Evolutionary conservation across 2,888 invertebrate genomes (phyloP), one percentile per base, ranked within the genome.

Genomic region (Phytoseiulus persimilis): DNA sequence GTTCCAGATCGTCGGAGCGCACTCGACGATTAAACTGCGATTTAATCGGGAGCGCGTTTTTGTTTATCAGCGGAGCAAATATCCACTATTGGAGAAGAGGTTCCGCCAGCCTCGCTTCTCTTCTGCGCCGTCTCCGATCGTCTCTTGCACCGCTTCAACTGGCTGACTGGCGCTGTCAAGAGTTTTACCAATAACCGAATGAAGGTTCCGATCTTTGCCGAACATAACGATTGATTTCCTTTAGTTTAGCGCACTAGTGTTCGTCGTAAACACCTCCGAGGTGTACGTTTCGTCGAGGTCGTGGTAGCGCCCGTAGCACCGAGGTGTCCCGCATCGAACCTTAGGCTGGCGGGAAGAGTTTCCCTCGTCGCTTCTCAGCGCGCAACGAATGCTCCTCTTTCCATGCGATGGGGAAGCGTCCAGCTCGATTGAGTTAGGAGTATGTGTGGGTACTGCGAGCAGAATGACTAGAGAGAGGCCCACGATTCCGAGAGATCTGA

Each of bases 141-240:
- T 65, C 65, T 65, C 23, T 65, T 65, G 11, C 65, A 28, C 18
- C 65, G 65, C 28, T 65, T 28, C 65, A 65, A 18, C 23, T 65
- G 28, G 18, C 65, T 65, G 65, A 65, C 65, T 65, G 65, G 28
- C 65, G 65, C 65, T 65, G 65, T 65, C 65, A 65, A 65, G 65
- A 65, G 65, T 65, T 65, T 65, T 65, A 65, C 65, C 65, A 65
- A 65, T 65, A 65, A 65, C 65, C 65, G 65, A 65, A 65, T 65
- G 65, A 65, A 65, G 65, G 23, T 65, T 65, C 65, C 65, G 65
- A 65, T 65, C 65, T 65, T 65, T 65, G 65, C 65, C 65, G 28
- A 65, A 65, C 65, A 65, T 65, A 65, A 65, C 65, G 65, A 65
- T 65, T 65, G 65, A 65, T 65, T 65, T 65, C 65, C 65, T 65